Evolutionary conservation across 2,888 invertebrate genomes (phyloP).

Genomic region (Cactoblastis cactorum): DNA sequence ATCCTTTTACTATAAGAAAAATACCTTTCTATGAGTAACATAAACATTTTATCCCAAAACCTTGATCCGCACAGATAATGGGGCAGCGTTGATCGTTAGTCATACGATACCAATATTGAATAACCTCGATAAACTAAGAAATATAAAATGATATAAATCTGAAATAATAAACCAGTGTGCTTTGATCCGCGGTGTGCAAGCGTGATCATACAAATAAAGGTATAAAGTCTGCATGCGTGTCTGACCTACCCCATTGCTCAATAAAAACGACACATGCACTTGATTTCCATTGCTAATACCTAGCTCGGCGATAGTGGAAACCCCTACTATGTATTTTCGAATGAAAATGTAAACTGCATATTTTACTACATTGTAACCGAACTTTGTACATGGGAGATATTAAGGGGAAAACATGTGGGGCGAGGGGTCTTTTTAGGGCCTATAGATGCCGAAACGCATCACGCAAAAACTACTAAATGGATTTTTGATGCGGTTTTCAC

Average conservation of each 20-base stretch:
- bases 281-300: conserved; percentile 67
- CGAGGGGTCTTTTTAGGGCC: no score
- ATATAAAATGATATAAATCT: neutral
- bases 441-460: no score
- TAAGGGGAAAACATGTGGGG: no score
- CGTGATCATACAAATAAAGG: conserved; percentile 12
- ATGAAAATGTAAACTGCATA: neutral
- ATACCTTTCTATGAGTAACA: no score
- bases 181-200: conserved; percentile 3
- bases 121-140: neutral
- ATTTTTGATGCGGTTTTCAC: no score
- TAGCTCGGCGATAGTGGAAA: conserved; percentile 35
- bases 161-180: conserved; percentile 2
- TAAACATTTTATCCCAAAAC: no score
- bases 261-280: conserved; percentile 52
- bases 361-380: neutral
- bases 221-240: conserved; percentile 50
- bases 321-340: conserved; percentile 34
- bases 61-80: no score
- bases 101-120: no score
- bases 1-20: no score
- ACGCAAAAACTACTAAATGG: no score
- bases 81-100: no score
- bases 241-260: conserved; percentile 72
- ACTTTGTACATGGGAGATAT: neutral